phyloP scores from a whole-genome alignment of 1,140 invertebrate species.

The Limonius californicus region DNA sequence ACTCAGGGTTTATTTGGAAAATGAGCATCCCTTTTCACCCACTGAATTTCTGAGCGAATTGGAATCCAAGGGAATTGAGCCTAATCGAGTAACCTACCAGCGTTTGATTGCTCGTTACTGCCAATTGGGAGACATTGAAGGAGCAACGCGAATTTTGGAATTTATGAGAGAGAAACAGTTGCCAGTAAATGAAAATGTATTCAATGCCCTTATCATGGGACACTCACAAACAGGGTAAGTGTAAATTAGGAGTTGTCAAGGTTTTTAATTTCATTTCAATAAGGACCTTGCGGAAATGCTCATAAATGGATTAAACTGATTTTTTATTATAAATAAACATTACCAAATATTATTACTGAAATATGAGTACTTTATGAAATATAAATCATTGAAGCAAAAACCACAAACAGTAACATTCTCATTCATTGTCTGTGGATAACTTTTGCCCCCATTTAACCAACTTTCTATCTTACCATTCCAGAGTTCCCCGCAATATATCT shows the following conservation, averaged over 20 bases:
- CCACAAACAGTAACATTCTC: no score
- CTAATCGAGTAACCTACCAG: conserved; percentile 82
- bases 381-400: no score
- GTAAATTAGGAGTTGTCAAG: no score
- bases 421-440: not conserved
- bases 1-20: conserved; percentile 77
- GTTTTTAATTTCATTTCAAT: no score
- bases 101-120: conserved; percentile 75
- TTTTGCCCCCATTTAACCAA: no score
- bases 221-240: conserved; percentile 65
- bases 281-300: no score
- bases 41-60: conserved; percentile 70
- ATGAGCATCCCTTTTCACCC: conserved; percentile 75
- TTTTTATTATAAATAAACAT: no score
- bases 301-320: no score
- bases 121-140: conserved; percentile 76
- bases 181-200: conserved; percentile 73
- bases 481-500: no score
- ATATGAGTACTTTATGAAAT: no score
- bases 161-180: conserved; percentile 74
- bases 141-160: conserved; percentile 75
- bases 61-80: conserved; percentile 67
- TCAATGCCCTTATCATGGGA: conserved; percentile 78
- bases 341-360: no score
- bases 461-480: no score